Base-by-base conservation (phyloP, 2,888 invertebrate species). In the Bombyx huttoni region DNA sequence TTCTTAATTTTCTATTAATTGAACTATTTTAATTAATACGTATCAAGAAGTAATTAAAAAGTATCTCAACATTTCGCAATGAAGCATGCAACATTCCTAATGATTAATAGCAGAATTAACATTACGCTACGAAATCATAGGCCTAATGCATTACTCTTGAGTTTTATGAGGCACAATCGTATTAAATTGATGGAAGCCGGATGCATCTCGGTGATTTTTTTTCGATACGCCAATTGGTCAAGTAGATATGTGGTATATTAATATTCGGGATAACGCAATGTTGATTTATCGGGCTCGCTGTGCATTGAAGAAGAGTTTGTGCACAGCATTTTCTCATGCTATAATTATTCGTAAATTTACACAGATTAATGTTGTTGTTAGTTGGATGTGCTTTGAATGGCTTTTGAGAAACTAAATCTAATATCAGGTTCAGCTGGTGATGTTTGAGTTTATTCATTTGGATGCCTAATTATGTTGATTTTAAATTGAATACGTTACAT, bases 231-330 rank as follows among this genome's bases (percentile, higher is more conserved):
- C 46, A 50, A 50, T 74, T 65, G 76, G 76, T 77, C 76, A 70
- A 77, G 68, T 68, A 50, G 58, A 56, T 57, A 58, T 59, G 65
- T 65, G 57, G 58, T 60, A 60, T 55, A 59, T 60, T 58, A 61
- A 61, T 58, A 24, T 40, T 40, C 60, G 54, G 57, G 64, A 59
- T 66, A 64, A 65, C 63, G 65, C 60, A 59, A 64, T 57, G 49
- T 49, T 68, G 66, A 65, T 67, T 63, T 65, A 65, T 70, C 58
- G 59, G 55, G 59, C 62, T 59, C 58, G 61, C 9, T 61, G 62
- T 65, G 64, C 62, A 63, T 45, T 48, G 24, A 8, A 34, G 13
- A n/a, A 13, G 47, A 7, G 34, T 33, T 47, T 47, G 13, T 47
- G 13, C 34, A 47, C 46, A 51, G 13, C 13, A 24, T 8, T 14